These are phyloP conservation scores for Cynoglossus semilaevis DNA, from an alignment of 2,113 vertebrate genomes.

Conservation along the genomic window DNA sequence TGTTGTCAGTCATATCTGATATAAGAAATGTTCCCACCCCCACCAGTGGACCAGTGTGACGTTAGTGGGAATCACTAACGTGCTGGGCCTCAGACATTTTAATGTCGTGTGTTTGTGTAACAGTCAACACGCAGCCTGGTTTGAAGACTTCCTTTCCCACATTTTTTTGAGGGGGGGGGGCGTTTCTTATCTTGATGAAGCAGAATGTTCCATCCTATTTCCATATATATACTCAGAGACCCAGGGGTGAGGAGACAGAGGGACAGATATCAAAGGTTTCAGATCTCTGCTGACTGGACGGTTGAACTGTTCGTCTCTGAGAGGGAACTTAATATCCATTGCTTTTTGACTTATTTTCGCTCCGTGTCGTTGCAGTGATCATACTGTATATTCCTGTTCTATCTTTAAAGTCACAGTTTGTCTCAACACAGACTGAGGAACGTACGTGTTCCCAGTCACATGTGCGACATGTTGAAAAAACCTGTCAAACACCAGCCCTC, in stretches of 20 bases:
- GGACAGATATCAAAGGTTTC: conserved; percentile 41
- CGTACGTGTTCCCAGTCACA: conserved; percentile 34
- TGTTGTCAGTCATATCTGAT: conserved; percentile 17
- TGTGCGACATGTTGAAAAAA: conserved; percentile 41
- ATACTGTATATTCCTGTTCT: conserved; percentile 13
- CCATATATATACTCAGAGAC: conserved; percentile 58
- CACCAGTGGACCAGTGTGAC: conserved; percentile 15
- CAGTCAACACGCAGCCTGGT: not conserved
- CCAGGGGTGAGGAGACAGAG: conserved; percentile 32
- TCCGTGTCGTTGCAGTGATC: conserved; percentile 23
- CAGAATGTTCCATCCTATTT: conserved; percentile 28
- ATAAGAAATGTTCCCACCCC: conserved; percentile 16
- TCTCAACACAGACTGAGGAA: conserved; percentile 16
- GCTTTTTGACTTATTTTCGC: conserved; percentile 25
- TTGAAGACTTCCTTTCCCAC: conserved; percentile 20
- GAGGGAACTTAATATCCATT: conserved; percentile 26
- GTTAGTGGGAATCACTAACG: conserved; percentile 4
- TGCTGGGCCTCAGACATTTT: conserved; percentile 18
- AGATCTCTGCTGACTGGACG: conserved; percentile 29
- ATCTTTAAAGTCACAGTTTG: conserved; percentile 15
- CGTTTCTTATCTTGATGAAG: too few species aligned
- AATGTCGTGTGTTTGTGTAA: not conserved
- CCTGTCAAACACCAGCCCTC: conserved; percentile 27
- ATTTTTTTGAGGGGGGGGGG: not conserved
- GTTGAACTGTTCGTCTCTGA: conserved; percentile 8